phyloP scores from a whole-genome alignment of 2,113 vertebrate genomes.

The Antechinus flavipes region DNA sequence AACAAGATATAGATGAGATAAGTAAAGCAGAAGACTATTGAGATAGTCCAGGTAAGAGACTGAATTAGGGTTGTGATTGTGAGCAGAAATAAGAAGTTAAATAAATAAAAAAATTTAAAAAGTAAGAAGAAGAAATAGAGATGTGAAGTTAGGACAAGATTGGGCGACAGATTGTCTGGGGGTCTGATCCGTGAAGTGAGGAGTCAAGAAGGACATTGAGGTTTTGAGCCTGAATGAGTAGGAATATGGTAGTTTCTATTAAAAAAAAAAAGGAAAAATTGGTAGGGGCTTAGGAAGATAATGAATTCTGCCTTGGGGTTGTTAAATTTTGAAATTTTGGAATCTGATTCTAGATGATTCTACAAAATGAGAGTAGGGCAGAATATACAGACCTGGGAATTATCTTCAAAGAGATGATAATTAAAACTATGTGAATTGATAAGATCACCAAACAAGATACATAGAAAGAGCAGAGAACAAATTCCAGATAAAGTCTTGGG shows the following conservation, averaged over 20 bases:
- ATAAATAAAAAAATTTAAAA: no score
- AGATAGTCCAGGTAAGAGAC: no score
- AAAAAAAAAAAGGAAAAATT: neutral
- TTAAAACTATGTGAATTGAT: neutral
- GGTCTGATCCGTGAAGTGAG: neutral
- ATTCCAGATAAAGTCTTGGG: neutral
- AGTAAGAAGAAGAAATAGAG: neutral
- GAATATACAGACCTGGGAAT: neutral
- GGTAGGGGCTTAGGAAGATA: no score
- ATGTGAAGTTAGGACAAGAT: neutral
- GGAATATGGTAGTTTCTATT: neutral
- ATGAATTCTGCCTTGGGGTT: neutral
- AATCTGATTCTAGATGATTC: neutral
- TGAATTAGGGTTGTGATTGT: neutral
- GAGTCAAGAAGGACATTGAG: neutral
- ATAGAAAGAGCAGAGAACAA: neutral
- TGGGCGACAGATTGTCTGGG: neutral
- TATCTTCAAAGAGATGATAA: neutral
- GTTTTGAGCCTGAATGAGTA: neutral
- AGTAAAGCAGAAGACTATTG: no score
- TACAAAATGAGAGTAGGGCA: neutral
- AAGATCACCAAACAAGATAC: neutral
- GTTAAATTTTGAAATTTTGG: neutral
- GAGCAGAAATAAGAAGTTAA: neutral
- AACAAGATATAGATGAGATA: no score